Evolutionary conservation across 2,113 vertebrate species (phyloP).

Genomic region (Corythornis vintsioides): DNA sequence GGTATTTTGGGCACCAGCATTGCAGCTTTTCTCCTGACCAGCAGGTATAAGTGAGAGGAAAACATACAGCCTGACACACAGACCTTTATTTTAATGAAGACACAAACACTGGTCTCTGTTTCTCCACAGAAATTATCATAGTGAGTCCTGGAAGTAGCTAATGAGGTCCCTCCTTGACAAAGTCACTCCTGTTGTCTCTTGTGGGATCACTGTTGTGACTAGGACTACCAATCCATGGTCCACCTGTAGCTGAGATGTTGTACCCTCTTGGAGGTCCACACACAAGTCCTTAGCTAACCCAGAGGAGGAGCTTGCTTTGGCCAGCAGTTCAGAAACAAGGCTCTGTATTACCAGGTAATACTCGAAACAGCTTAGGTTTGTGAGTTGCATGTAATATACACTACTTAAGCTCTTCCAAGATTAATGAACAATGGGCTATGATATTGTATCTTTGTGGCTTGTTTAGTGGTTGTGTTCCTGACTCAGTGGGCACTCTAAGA

Average conservation of each 20-base stretch:
- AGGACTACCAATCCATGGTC: neutral
- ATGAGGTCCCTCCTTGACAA: neutral
- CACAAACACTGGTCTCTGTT: fast-evolving
- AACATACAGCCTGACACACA: neutral
- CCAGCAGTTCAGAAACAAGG: neutral
- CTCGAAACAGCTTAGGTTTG: neutral
- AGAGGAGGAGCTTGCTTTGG: neutral
- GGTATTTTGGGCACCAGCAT: neutral
- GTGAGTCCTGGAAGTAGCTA: neutral
- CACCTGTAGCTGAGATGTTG: neutral
- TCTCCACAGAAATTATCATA: neutral
- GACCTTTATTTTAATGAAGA: neutral
- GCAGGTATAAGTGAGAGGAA: neutral
- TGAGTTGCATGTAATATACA: neutral
- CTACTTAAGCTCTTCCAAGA: neutral
- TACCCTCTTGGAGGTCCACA: neutral
- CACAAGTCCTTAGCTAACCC: neutral
- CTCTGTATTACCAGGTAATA: neutral
- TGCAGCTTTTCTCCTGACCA: neutral
- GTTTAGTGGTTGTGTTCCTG: neutral
- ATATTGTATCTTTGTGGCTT: conserved; percentile 10
- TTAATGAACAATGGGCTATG: neutral
- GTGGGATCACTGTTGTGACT: neutral
- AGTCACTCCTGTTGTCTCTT: neutral
- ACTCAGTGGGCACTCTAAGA: neutral